phyloP scores from a whole-genome alignment of 1,140 invertebrate species.

The Pinna nobilis region DNA sequence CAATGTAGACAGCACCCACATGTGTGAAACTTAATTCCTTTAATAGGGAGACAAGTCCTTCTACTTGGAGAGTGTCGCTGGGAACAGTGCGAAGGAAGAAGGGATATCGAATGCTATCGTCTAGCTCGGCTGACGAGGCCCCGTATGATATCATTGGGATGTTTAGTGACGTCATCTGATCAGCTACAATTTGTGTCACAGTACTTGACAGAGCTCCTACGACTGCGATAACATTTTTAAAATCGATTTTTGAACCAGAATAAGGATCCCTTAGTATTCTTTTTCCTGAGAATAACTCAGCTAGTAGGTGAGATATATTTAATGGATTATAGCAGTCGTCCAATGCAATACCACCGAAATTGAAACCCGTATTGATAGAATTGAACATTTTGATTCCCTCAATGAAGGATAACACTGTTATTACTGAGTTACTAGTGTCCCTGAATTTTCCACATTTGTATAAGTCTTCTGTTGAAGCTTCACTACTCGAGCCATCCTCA shows the following conservation, averaged over 20 bases:
- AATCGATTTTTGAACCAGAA: conserved; percentile 40
- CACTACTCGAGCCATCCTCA: conserved; percentile 21
- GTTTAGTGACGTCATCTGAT: conserved; percentile 43
- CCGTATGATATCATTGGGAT: conserved; percentile 58
- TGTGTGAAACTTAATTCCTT: conserved; percentile 41
- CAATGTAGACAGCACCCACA: conserved; percentile 51
- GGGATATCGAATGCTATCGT: conserved; percentile 52
- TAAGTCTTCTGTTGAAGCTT: background rate
- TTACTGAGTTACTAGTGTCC: conserved; percentile 31
- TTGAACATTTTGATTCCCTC: conserved; percentile 26
- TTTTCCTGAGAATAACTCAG: conserved; percentile 48
- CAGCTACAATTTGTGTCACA: conserved; percentile 48
- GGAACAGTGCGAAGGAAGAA: conserved; percentile 58
- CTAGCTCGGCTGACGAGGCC: conserved; percentile 52
- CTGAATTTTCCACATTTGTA: conserved; percentile 50
- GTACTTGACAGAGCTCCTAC: conserved; percentile 58
- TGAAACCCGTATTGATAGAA: conserved; percentile 9
- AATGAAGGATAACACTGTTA: conserved; percentile 53
- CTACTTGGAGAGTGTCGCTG: conserved; percentile 55
- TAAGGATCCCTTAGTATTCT: conserved; percentile 26
- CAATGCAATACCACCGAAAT: conserved; percentile 57
- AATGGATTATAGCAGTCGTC: conserved; percentile 61
- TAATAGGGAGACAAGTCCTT: conserved; percentile 45
- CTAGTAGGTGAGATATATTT: conserved; percentile 45
- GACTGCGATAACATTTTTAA: conserved; percentile 49